phyloP scores from a whole-genome alignment of 2,113 vertebrate species.

The Talpa occidentalis region DNA sequence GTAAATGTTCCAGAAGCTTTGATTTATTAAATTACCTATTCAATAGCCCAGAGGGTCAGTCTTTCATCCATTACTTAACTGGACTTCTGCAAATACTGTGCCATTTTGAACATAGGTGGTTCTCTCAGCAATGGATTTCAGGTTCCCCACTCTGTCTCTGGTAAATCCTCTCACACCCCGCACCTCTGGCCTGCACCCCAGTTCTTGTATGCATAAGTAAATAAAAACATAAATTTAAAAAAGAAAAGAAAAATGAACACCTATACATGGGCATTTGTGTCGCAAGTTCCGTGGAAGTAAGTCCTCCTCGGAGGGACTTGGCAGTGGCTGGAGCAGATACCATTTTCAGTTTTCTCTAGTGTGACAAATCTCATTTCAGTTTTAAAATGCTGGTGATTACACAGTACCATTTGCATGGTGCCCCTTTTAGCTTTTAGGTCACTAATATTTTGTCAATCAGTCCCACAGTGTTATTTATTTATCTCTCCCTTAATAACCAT shows the following conservation, averaged over 20 bases:
- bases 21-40: neutral
- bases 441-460: constrained; percentile 89
- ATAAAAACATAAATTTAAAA: too few species aligned
- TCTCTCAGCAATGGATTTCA: too few species aligned
- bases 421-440: constrained; percentile 87
- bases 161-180: too few species aligned
- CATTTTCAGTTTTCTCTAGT: constrained; percentile 81
- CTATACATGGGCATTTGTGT: too few species aligned
- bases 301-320: constrained; percentile 47
- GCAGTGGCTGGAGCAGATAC: constrained; percentile 52
- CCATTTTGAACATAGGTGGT: neutral
- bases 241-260: constrained; percentile 29
- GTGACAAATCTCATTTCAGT: constrained; percentile 86
- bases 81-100: neutral
- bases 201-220: too few species aligned
- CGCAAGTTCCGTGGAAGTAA: neutral
- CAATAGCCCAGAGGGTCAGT: neutral
- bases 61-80: neutral
- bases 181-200: too few species aligned
- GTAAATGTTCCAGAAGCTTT: neutral
- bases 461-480: constrained; percentile 89
- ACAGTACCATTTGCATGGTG: constrained; percentile 84
- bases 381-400: constrained; percentile 82
- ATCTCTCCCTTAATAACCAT: constrained; percentile 89
- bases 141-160: neutral